These are phyloP conservation scores for Bactericera cockerelli DNA, from an alignment of 1,140 invertebrate genomes.

Conservation along the genomic window DNA sequence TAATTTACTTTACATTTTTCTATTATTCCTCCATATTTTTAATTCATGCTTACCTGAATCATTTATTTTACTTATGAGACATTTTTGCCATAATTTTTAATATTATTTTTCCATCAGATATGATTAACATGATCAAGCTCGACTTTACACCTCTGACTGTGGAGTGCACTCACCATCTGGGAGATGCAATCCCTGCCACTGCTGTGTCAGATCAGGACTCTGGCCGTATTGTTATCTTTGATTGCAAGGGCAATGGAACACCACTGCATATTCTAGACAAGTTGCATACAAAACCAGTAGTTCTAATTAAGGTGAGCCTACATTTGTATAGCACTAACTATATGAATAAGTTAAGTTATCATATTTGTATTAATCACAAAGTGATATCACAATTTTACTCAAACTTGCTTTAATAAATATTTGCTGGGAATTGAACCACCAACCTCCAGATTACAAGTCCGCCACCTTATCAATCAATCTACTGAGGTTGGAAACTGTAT, in stretches of 20 bases:
- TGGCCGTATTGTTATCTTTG: slow-evolving; percentile 72
- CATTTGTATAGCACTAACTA: too few species aligned
- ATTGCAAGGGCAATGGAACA: slow-evolving; percentile 60
- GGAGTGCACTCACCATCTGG: slow-evolving; percentile 83
- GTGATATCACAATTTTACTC: too few species aligned
- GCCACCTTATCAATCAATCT: too few species aligned
- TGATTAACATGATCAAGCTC: slow-evolving; percentile 97
- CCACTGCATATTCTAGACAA: slow-evolving; percentile 66
- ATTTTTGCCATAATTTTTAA: too few species aligned
- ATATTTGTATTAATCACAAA: too few species aligned
- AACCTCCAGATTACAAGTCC: too few species aligned
- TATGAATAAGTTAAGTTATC: too few species aligned
- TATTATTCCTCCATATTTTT: too few species aligned
- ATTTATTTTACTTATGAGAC: slow-evolving; percentile 19
- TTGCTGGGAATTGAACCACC: too few species aligned
- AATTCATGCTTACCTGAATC: too few species aligned
- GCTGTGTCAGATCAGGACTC: slow-evolving; percentile 74
- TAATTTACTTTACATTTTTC: not conserved
- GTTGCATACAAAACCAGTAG: slow-evolving; percentile 69
- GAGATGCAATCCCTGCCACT: slow-evolving; percentile 70
- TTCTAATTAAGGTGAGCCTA: slow-evolving; percentile 53
- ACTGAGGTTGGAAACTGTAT: too few species aligned
- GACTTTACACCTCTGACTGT: slow-evolving; percentile 67
- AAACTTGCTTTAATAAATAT: too few species aligned
- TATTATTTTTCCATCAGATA: slow-evolving; percentile 58